Percentiles rank a stretch among this genome's conserved stretches.
Evolutionary conservation across 2,888 invertebrate genomes (phyloP).

Genomic region (Drosophila kuntzei): DNA sequence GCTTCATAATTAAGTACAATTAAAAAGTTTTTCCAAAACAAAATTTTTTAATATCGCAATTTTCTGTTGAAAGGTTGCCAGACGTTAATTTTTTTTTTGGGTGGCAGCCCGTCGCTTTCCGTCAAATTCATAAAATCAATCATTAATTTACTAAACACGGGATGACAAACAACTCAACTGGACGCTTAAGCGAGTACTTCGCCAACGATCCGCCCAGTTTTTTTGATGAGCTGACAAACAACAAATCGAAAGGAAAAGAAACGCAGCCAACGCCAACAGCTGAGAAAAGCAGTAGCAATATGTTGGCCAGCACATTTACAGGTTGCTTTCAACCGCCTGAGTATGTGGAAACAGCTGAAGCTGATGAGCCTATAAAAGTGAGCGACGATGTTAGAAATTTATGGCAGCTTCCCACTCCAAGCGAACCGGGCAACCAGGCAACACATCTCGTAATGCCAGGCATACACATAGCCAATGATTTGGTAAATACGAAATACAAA

Average conservation of each 20-base stretch:
- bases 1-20: too few relatives aligned
- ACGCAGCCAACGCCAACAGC: conserved; percentile 13
- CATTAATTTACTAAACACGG: conserved; percentile 40
- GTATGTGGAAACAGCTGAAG: conserved; percentile 77
- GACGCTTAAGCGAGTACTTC: conserved; percentile 85
- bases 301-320: conserved; percentile 77
- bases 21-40: too few relatives aligned
- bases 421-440: conserved; percentile 87
- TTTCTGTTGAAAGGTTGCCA: too few relatives aligned
- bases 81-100: too few relatives aligned
- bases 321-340: conserved; percentile 83
- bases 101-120: too few relatives aligned
- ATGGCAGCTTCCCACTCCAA: conserved; percentile 72
- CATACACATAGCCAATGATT: conserved; percentile 91
- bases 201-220: conserved; percentile 85
- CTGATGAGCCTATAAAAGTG: conserved; percentile 81
- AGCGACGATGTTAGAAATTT: conserved; percentile 83
- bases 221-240: conserved; percentile 83
- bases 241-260: conserved; percentile 49
- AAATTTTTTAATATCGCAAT: too few relatives aligned
- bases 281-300: conserved; percentile 29
- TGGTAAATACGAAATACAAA: conserved; percentile 87
- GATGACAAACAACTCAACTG: conserved; percentile 61
- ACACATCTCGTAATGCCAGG: conserved; percentile 92
- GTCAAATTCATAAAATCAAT: too few relatives aligned